Percentiles rank a stretch among this genome's conserved stretches.
These are phyloP conservation scores for Sula dactylatra DNA, from an alignment of 2,113 vertebrate species.

Conservation along the genomic window DNA sequence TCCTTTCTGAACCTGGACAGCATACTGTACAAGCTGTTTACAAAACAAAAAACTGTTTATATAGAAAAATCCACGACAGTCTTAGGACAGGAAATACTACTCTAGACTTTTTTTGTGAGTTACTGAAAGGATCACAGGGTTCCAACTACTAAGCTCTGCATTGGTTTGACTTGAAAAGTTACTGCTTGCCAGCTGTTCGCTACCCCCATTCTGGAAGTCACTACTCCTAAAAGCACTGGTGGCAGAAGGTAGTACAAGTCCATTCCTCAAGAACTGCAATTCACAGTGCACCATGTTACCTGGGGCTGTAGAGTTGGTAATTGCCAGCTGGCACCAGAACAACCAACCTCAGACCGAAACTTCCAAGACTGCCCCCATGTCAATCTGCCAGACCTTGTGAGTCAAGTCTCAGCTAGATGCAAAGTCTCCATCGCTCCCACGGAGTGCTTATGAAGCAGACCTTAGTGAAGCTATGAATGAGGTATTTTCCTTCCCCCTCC, in stretches of 20 bases:
- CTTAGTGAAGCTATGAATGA: background rate
- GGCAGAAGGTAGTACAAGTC: background rate
- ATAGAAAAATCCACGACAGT: background rate
- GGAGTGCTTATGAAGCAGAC: background rate
- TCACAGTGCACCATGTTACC: fast-evolving
- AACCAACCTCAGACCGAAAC: fast-evolving
- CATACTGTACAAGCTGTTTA: background rate
- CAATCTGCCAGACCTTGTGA: background rate
- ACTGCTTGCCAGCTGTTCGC: background rate
- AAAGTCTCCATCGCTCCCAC: background rate
- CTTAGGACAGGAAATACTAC: background rate
- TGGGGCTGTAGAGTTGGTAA: background rate
- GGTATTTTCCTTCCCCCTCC: background rate
- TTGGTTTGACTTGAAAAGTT: background rate
- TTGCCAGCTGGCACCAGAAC: background rate
- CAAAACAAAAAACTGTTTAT: background rate
- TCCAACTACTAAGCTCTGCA: background rate
- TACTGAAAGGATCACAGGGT: background rate
- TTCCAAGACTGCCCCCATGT: fast-evolving
- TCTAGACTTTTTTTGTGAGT: background rate
- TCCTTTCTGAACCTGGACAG: background rate
- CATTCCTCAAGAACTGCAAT: background rate
- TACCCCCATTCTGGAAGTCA: background rate
- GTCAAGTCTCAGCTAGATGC: background rate
- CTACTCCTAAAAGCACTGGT: background rate